These are phyloP conservation scores for Stictonetta naevosa DNA, from an alignment of 2,113 vertebrate species.

Conservation along the genomic window DNA sequence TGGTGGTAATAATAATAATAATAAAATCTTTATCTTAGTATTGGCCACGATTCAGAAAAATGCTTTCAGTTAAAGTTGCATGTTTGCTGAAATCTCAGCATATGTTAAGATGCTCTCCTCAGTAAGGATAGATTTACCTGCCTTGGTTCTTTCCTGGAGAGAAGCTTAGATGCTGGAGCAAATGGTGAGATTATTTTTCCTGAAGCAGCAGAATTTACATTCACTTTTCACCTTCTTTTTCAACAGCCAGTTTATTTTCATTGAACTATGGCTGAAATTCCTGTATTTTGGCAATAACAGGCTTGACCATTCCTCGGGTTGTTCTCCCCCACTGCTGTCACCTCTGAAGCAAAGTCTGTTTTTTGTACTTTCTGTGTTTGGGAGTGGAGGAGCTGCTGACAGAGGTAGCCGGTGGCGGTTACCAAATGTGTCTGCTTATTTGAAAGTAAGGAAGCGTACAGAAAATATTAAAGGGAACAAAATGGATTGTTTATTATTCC, in stretches of 20 bases:
- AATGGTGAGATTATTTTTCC: neutral
- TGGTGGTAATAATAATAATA: neutral
- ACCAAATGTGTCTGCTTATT: constrained; percentile 7
- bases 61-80: neutral
- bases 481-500: constrained; percentile 50
- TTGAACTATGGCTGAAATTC: constrained; percentile 25
- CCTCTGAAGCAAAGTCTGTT: constrained; percentile 47
- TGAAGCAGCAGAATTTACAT: constrained; percentile 1
- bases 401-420: constrained; percentile 24
- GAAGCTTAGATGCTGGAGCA: neutral
- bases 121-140: neutral
- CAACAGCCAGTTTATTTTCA: constrained; percentile 49
- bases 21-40: neutral
- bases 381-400: constrained; percentile 17
- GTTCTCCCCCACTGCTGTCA: constrained; percentile 44
- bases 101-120: neutral
- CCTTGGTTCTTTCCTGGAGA: neutral
- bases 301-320: constrained; percentile 34
- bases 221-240: constrained; percentile 42
- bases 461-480: constrained; percentile 48
- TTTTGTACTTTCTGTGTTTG: constrained; percentile 68
- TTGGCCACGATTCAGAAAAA: neutral
- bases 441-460: constrained; percentile 40
- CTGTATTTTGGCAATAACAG: constrained; percentile 58
- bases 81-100: neutral